Evolutionary conservation across 2,113 vertebrate species (phyloP), one percentile per base, ranked within the genome.

Genomic region (Rhynchomys soricoides): DNA sequence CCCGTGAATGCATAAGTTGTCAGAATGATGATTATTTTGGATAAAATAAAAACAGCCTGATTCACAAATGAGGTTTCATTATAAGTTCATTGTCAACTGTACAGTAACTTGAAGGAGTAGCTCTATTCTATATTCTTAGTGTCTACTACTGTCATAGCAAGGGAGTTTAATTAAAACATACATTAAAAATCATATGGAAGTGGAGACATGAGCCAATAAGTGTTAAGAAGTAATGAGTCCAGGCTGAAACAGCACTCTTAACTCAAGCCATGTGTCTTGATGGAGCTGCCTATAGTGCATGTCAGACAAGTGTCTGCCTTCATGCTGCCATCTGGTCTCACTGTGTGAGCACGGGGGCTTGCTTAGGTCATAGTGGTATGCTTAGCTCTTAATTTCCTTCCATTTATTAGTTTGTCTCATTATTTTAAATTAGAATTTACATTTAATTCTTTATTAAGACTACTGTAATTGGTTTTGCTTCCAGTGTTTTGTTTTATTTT

Each of bases 161-260:
- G 92, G 89, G 98, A 98, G 98, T 98, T 92, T 97, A 98, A 97
- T 97, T 98, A 95, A 98, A 96, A 97, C 31, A 95, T 43, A 70
- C 94, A 91, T 92, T 97, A 97, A 97, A 98, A 98, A 97, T 96
- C 96, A 93, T 96, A 92, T 94, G 91, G 92, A 97, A 97, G 92
- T 96, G 75, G 93, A 96, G 95, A 64, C 96, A 90, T 34, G 91
- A 93, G 62, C 93, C 96, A 98, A 97, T 98, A 98, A 98, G 98
- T 96, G 75, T 98, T 96, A 96, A 86, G 85, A 95, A 96, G 92
- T 96, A 97, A 96, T 98, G 96, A 98, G 89, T 97, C 96, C 96
- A 96, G 97, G 70, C 73, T 98, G 97, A 95, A 94, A 95, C 17
- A 97, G 90, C 83, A 78, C 24, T 0, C 3, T 9, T 98, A 98